These are phyloP conservation scores for Mnemiopsis leidyi DNA, from an alignment of 37 sponge, comb jelly and placozoan genomes.

Conservation along the genomic window DNA sequence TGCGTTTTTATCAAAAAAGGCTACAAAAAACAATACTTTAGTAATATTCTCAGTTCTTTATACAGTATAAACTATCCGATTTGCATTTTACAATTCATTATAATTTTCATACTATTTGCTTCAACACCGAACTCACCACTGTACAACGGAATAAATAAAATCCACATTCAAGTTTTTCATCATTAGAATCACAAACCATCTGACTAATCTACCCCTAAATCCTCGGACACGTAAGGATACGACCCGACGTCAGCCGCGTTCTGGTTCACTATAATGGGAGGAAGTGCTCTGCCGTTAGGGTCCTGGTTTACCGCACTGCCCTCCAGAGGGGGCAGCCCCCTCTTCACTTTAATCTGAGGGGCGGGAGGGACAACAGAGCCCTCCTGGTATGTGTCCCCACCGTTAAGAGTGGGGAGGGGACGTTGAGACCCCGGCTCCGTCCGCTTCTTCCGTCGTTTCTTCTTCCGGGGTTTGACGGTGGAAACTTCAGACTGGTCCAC, in stretches of 20 bases:
- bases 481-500: not conserved
- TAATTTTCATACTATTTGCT: too few species aligned
- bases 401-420: constrained; percentile 2
- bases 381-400: not conserved
- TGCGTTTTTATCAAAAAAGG: too few species aligned
- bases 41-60: too few species aligned
- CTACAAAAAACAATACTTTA: too few species aligned
- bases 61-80: too few species aligned
- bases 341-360: not conserved
- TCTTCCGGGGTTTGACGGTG: not conserved
- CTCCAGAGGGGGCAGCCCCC: constrained; percentile 27
- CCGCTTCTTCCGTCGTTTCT: constrained; percentile 24
- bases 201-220: not conserved
- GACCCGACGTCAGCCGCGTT: not conserved
- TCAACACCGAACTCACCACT: too few species aligned
- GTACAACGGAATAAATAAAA: too few species aligned
- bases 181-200: too few species aligned
- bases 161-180: too few species aligned
- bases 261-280: not conserved
- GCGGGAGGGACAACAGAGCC: not conserved
- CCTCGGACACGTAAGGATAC: not conserved
- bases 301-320: not conserved
- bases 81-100: too few species aligned
- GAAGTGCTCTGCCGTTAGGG: not conserved
- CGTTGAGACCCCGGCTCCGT: not conserved